A percentile compares a stretch with the other conserved stretches of the same genome.
These are phyloP conservation scores for Sipha flava DNA, from an alignment of 1,140 invertebrate genomes.

Conservation along the genomic window DNA sequence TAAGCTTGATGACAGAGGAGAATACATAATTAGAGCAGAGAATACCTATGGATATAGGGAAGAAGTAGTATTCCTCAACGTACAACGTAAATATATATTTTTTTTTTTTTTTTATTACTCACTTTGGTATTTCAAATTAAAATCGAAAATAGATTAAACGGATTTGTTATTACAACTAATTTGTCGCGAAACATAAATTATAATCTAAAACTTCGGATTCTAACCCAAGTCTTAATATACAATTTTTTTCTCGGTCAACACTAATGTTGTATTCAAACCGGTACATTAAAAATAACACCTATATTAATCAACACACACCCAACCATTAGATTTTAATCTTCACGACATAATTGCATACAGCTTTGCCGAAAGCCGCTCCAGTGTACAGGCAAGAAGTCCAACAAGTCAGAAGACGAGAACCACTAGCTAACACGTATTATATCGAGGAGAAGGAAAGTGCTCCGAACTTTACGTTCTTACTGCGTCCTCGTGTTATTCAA, in stretches of 20 bases:
- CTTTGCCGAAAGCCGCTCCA: conserved; percentile 46
- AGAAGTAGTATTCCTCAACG: conserved; percentile 93
- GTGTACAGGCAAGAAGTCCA: conserved; percentile 65
- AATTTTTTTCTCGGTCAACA: too few species aligned
- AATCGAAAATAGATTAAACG: too few species aligned
- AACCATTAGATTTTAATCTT: too few species aligned
- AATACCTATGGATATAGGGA: conserved; percentile 96
- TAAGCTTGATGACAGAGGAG: conserved; percentile 89
- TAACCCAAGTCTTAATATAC: too few species aligned
- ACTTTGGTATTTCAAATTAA: too few species aligned
- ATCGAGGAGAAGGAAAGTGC: conserved; percentile 80
- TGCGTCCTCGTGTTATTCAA: conserved; percentile 96
- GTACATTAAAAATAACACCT: too few species aligned
- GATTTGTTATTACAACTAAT: too few species aligned
- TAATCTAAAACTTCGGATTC: too few species aligned
- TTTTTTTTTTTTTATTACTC: not conserved
- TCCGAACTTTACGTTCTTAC: conserved; percentile 92
- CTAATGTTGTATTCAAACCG: too few species aligned
- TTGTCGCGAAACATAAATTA: too few species aligned
- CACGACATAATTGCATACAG: too few species aligned
- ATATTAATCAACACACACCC: too few species aligned
- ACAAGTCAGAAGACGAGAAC: conserved; percentile 64
- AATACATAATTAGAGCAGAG: conserved; percentile 93
- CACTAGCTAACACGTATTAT: conserved; percentile 76
- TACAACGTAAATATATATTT: conserved; percentile 67